A percentile compares a stretch with the other conserved stretches of the same genome.
Conservation (phyloP, 2,888 invertebrate genomes). For the Drosophila mayaguana region DNA sequence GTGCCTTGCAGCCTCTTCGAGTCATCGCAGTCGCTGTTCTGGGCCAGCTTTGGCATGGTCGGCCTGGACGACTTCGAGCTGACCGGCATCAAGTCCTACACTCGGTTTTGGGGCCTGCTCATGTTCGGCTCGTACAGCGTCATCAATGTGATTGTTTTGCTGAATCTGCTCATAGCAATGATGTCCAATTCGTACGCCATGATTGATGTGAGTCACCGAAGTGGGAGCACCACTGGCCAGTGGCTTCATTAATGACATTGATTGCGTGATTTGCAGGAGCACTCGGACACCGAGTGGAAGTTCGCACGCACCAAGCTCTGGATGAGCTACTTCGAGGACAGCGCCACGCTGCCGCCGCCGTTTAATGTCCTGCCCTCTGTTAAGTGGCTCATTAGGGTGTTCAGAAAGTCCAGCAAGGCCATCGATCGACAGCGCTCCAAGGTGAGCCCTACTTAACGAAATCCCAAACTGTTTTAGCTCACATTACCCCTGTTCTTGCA, state of each 20-base stretch:
- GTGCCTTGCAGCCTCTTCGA: conserved; percentile 91
- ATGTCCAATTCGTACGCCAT: conserved; percentile 98
- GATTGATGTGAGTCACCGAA: conserved; percentile 91
- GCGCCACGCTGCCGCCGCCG: conserved; percentile 95
- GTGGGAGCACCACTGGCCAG: not conserved
- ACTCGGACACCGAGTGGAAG: conserved; percentile 98
- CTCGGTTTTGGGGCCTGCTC: conserved; percentile 96
- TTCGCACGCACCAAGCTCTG: conserved; percentile 97
- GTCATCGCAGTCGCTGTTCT: conserved; percentile 97
- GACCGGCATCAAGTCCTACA: conserved; percentile 94
- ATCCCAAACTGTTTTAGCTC: not conserved
- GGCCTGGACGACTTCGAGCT: conserved; percentile 95
- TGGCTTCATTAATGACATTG: conserved; percentile 10
- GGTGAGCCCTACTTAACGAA: conserved; percentile 52
- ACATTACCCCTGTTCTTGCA: conserved; percentile 18
- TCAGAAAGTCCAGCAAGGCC: conserved; percentile 87
- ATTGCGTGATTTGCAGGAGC: conserved; percentile 87
- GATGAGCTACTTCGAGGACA: conserved; percentile 98
- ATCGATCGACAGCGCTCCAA: conserved; percentile 83
- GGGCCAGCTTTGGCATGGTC: conserved; percentile 98
- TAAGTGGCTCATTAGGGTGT: conserved; percentile 90
- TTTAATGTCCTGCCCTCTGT: conserved; percentile 97
- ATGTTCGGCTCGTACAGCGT: conserved; percentile 98
- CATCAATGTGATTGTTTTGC: conserved; percentile 96
- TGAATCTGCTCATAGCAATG: conserved; percentile 98